Base-by-base conservation (phyloP, 2,797 vertebrate genomes). In the Onychomys leucogaster region DNA sequence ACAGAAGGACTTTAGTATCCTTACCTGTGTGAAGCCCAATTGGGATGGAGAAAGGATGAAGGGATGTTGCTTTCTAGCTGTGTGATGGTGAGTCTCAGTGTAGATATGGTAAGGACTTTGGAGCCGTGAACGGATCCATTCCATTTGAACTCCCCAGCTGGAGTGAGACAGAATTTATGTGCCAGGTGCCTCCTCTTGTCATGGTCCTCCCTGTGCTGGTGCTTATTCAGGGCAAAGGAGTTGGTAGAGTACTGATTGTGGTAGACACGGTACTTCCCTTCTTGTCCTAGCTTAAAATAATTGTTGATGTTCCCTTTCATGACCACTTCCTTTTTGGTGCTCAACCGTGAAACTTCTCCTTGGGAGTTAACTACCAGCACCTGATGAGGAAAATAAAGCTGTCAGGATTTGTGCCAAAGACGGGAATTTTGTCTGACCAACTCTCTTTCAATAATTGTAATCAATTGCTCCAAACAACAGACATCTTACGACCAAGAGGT, bases 1-100 rank as follows among this genome's bases (percentile, higher is more conserved):
- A 43, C 78, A 94, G 86, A 76, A 78, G 34, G 86, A 69, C 29
- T 23, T 84, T 37, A 78, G 84, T 63, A 76, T 85, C 32, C 75
- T 91, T 99, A 99, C 99, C 99, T 99, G 99, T 99, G 99, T 0
- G 99, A 99, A 34, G 99, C 99, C 99, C 99, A 99, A 98, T 99
- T 99, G 13, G 99, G 99, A 97, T 99, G 99, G 98, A 99, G 99
- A 81, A 99, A 99, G 0, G 99, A 99, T 0, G 99, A 99, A 0
- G 99, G 99, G 91, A 99, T 99, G 82, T 99, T 99, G 95, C 99
- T 99, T 98, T 99, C 99, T 90, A 99, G 98, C 98, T 99, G 99
- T 96, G 99, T 99, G 98, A 99, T 99, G 94, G 99, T 99, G 88
- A 99, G 99, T 91, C 99, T 99, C 97, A 99, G 98, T 5, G 99